Percentiles rank a stretch among this genome's conserved stretches.
phyloP scores from a whole-genome alignment of 2,113 vertebrate species.

The Rhinopomastus cyanomelas region DNA sequence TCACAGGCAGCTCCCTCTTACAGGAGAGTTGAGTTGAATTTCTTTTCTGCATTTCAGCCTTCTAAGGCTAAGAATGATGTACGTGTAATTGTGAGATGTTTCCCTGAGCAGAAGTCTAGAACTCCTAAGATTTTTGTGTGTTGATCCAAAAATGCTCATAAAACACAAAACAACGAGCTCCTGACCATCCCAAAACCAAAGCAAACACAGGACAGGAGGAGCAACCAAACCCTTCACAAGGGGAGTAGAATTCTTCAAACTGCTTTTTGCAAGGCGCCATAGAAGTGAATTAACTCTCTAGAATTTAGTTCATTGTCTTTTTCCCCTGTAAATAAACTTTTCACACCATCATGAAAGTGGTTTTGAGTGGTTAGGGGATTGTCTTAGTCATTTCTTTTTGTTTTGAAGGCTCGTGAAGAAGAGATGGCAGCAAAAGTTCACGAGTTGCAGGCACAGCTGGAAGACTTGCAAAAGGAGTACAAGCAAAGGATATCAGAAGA shows the following conservation, averaged over 20 bases:
- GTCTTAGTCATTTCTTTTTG: not conserved
- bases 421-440: constrained; percentile 92
- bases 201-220: not conserved
- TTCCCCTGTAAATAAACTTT: not conserved
- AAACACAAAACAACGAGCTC: not conserved
- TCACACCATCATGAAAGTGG: not conserved
- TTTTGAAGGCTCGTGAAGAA: constrained; percentile 87
- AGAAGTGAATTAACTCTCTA: not conserved
- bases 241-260: too few relatives aligned
- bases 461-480: constrained; percentile 77
- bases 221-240: too few relatives aligned
- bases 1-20: not conserved
- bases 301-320: not conserved
- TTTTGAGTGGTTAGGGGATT: not conserved
- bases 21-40: not conserved
- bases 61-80: not conserved
- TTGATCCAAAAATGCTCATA: not conserved
- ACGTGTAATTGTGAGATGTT: not conserved
- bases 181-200: not conserved
- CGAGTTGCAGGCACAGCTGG: constrained; percentile 86
- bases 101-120: not conserved
- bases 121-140: not conserved
- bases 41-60: not conserved
- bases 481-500: constrained; percentile 54
- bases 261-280: not conserved